phyloP scores from a whole-genome alignment of 1,140 invertebrate species.

The Xylocopa sonorina region DNA sequence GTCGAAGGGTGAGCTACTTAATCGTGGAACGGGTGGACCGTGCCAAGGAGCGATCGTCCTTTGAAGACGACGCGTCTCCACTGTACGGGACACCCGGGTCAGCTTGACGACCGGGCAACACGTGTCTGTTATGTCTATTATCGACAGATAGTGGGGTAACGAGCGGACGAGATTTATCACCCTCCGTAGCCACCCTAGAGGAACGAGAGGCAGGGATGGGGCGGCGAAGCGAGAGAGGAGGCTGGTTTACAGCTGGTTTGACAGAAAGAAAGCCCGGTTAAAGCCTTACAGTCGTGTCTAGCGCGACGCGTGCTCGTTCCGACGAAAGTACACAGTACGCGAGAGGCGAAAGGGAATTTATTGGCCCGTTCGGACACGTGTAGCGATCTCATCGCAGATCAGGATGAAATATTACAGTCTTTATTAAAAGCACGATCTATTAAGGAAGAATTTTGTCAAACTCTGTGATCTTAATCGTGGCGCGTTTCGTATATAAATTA shows the following conservation, averaged over 20 bases:
- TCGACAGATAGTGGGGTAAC: constrained; percentile 73
- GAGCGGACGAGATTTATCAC: constrained; percentile 75
- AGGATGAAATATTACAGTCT: neutral
- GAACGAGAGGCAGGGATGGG: constrained; percentile 55
- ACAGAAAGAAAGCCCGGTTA: constrained; percentile 53
- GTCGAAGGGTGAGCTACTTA: neutral
- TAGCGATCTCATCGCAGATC: neutral
- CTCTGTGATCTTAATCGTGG: neutral
- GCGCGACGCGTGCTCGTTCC: constrained; percentile 18
- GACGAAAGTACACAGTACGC: constrained; percentile 3
- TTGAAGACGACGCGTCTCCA: constrained; percentile 50
- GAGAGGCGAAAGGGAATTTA: neutral
- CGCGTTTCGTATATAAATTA: neutral
- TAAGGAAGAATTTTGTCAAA: neutral
- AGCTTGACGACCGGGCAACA: constrained; percentile 75
- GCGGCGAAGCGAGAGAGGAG: constrained; percentile 49
- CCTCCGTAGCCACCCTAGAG: constrained; percentile 57
- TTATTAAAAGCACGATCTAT: neutral
- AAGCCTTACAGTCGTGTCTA: constrained; percentile 22
- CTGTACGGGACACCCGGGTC: constrained; percentile 61
- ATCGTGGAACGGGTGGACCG: neutral
- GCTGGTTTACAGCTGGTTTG: constrained; percentile 59
- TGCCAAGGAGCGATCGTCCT: constrained; percentile 38
- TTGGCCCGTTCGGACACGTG: constrained; percentile 12
- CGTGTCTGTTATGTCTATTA: constrained; percentile 78